Percentiles rank a stretch among this genome's conserved stretches.
Evolutionary conservation across 2,888 invertebrate genomes (phyloP).

Genomic region (Limnephilus auricula): DNA sequence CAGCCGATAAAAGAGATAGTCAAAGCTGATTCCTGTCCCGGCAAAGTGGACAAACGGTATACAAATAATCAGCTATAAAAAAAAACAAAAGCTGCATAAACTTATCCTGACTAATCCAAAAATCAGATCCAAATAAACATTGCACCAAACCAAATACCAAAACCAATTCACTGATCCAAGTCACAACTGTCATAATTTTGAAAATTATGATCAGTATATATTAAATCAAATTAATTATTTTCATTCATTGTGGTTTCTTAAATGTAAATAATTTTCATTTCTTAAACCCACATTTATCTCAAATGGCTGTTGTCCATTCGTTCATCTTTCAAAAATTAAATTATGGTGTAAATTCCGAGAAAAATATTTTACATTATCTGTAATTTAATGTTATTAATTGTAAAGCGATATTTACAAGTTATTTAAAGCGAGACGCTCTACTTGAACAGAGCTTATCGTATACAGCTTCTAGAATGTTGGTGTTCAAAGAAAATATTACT

Average conservation of each 20-base stretch:
- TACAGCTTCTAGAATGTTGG: background rate
- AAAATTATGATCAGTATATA: background rate
- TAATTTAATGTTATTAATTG: background rate
- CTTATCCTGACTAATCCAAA: background rate
- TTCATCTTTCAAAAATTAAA: background rate
- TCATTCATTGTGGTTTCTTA: background rate
- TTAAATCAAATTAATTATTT: background rate
- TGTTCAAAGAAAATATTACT: background rate
- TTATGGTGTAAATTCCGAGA: background rate
- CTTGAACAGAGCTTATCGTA: background rate
- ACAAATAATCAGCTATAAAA: background rate
- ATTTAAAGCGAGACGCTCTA: background rate
- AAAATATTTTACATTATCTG: background rate
- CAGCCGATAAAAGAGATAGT: background rate
- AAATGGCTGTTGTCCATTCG: background rate
- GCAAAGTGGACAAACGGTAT: background rate
- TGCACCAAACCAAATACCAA: background rate
- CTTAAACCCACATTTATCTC: background rate
- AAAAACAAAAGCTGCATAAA: background rate
- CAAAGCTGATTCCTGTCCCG: background rate
- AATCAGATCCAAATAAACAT: background rate
- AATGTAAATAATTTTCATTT: background rate
- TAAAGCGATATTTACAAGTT: background rate
- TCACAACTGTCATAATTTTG: background rate
- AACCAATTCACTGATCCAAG: background rate